These are phyloP conservation scores for Acrobasis repandana DNA, from an alignment of 2,888 invertebrate species.

Conservation along the genomic window DNA sequence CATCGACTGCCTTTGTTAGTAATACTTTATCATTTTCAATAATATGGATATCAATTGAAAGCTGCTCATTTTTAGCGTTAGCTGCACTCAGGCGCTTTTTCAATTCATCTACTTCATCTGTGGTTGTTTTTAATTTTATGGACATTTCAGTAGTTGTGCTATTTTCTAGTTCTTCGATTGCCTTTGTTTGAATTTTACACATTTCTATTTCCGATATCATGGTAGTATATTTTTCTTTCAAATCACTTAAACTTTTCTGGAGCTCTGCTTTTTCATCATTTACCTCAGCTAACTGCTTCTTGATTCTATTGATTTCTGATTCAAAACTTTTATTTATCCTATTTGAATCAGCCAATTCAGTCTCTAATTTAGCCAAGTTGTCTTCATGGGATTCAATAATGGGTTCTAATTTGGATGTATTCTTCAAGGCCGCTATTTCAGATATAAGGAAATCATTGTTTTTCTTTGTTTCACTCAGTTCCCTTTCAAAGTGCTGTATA, in stretches of 20 bases:
- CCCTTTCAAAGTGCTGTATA: slow-evolving; percentile 82
- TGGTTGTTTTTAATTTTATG: slow-evolving; percentile 53
- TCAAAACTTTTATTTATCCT: slow-evolving; percentile 83
- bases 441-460: slow-evolving; percentile 87
- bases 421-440: slow-evolving; percentile 85
- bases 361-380: slow-evolving; percentile 84
- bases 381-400: slow-evolving; percentile 89
- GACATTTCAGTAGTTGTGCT: slow-evolving; percentile 52
- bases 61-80: slow-evolving; percentile 72
- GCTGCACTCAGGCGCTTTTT: slow-evolving; percentile 59
- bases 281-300: slow-evolving; percentile 77
- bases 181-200: slow-evolving; percentile 71
- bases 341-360: slow-evolving; percentile 84
- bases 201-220: slow-evolving; percentile 71
- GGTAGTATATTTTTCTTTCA: slow-evolving; percentile 79
- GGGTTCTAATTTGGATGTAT: slow-evolving; percentile 85
- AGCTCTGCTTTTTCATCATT: slow-evolving; percentile 69
- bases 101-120: slow-evolving; percentile 68
- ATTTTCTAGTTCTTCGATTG: slow-evolving; percentile 76
- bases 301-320: slow-evolving; percentile 82
- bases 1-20: slow-evolving; percentile 68
- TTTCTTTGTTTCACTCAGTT: slow-evolving; percentile 85
- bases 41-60: slow-evolving; percentile 78
- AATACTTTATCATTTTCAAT: slow-evolving; percentile 78
- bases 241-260: slow-evolving; percentile 76